Percentiles rank a stretch among this genome's conserved stretches.
These are phyloP conservation scores for Coelopa pilipes DNA, from an alignment of 2,888 invertebrate genomes.

Conservation along the genomic window DNA sequence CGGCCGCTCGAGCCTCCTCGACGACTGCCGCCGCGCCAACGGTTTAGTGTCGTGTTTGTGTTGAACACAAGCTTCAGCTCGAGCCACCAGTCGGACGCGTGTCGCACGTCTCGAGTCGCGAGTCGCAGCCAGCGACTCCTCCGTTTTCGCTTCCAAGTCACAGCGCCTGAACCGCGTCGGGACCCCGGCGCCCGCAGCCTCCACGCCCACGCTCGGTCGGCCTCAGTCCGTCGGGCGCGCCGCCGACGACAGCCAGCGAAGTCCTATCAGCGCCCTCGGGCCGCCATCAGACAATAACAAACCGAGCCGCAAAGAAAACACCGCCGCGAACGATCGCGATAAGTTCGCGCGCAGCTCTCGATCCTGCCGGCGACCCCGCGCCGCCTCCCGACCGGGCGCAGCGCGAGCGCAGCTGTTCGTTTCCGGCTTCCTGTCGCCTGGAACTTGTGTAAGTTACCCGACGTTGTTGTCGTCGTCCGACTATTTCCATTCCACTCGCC, in stretches of 20 bases:
- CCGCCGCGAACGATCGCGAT: too few relatives aligned
- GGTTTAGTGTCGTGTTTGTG: conserved; percentile 60
- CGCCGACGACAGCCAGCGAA: not conserved
- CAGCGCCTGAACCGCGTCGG: too few relatives aligned
- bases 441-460: conserved; percentile 20
- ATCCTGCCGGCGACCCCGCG: too few relatives aligned
- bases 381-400: not conserved
- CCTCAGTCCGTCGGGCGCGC: not conserved
- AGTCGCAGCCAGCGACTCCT: not conserved
- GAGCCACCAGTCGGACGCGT: conserved; percentile 46
- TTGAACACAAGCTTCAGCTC: conserved; percentile 55
- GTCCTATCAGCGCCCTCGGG: not conserved
- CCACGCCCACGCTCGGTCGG: too few relatives aligned
- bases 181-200: too few relatives aligned
- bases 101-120: conserved; percentile 17
- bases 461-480: too few relatives aligned
- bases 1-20: conserved; percentile 50
- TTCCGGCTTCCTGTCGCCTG: not conserved
- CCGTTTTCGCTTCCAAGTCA: not conserved
- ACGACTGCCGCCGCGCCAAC: conserved; percentile 53
- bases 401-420: too few relatives aligned
- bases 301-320: not conserved
- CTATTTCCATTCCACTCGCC: too few relatives aligned
- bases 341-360: too few relatives aligned
- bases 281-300: not conserved